A percentile compares a stretch with the other conserved stretches of the same genome.
Conservation (phyloP, 2,888 invertebrate genomes). For the Aphodius granarius region DNA sequence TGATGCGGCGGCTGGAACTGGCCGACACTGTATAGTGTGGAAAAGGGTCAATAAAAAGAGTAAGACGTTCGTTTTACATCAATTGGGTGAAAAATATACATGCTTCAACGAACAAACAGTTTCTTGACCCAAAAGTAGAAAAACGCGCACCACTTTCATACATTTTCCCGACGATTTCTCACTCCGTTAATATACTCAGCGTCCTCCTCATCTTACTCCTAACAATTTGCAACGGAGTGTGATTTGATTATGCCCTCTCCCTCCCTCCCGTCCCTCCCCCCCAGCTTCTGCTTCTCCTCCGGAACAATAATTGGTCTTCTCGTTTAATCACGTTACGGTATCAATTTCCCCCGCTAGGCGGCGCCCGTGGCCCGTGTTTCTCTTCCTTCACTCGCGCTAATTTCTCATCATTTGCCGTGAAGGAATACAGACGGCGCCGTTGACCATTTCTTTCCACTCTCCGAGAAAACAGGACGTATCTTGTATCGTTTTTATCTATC, state of each 20-base stretch:
- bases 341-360: conserved; percentile 1
- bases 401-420: background rate
- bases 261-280: conserved; percentile 3
- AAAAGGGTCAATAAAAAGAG: no score
- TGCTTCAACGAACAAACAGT: no score
- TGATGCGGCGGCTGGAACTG: no score
- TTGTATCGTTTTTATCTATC: background rate
- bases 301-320: conserved; percentile 5
- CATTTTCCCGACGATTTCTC: background rate
- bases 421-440: background rate
- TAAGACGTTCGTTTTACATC: no score
- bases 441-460: background rate
- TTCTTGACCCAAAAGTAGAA: no score
- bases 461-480: background rate
- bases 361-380: background rate
- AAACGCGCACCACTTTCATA: no score
- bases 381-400: background rate
- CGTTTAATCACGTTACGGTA: conserved; percentile 11
- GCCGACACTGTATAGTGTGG: no score
- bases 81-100: no score
- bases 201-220: conserved; percentile 40
- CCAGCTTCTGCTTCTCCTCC: background rate
- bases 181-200: conserved; percentile 36
- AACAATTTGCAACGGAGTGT: conserved; percentile 46
- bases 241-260: conserved; percentile 44